phyloP scores from a whole-genome alignment of 1,140 invertebrate species.

The Drosophila sturtevanti region DNA sequence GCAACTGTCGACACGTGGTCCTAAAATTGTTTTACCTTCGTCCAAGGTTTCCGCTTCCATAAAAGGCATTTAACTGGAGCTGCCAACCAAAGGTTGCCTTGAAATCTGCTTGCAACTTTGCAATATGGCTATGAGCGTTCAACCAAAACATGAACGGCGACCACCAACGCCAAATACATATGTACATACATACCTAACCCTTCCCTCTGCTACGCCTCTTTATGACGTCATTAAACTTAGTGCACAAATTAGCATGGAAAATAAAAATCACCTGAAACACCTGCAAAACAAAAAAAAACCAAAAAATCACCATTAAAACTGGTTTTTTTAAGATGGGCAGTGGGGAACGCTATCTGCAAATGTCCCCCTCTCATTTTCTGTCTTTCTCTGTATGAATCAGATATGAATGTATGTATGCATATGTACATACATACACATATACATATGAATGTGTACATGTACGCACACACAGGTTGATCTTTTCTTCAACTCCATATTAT shows the following conservation, averaged over 20 bases:
- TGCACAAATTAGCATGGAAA: conserved; percentile 26
- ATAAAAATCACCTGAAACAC: conserved; percentile 45
- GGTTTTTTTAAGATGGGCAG: conserved; percentile 34
- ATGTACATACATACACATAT: not conserved
- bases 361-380: not conserved
- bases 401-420: not conserved
- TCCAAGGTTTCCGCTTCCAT: conserved; percentile 49
- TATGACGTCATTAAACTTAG: conserved; percentile 27
- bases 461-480: conserved; percentile 24
- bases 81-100: conserved; percentile 46
- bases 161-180: not conserved
- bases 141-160: conserved; percentile 35
- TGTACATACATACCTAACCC: no score
- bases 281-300: conserved; percentile 36
- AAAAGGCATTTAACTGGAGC: conserved; percentile 46
- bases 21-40: conserved; percentile 1
- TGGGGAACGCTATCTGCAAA: conserved; percentile 37
- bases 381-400: not conserved
- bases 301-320: conserved; percentile 46
- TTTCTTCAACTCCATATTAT: conserved; percentile 32
- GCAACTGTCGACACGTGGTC: conserved; percentile 18
- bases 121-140: conserved; percentile 39
- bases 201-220: not conserved
- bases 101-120: conserved; percentile 20
- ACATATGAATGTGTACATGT: not conserved